Base-by-base conservation (phyloP, 1,140 invertebrate species). In the Ylistrum balloti region DNA sequence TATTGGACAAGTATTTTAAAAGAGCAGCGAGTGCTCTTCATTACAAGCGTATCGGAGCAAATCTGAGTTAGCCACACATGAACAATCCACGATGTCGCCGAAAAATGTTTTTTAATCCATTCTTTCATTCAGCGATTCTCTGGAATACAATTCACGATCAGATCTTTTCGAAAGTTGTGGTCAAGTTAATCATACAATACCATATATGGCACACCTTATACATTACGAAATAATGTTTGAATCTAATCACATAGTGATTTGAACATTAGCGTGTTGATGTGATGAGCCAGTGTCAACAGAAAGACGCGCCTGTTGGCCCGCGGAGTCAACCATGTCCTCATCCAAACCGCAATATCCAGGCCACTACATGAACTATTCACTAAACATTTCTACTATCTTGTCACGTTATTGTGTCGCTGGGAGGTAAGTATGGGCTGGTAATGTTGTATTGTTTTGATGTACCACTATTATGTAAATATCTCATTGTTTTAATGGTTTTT, bases 391-490 rank as follows among this genome's bases (percentile, higher is more conserved):
- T n/a, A 74, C 56, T n/a, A n/a, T 17, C 1, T n/a, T 2, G 56
- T 74, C 56, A 74, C 56, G 56, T 56, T 56, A 17, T 56, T 17
- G 45, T 74, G 56, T 74, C 28, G 17, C 56, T n/a, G 56, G 22
- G n/a, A 74, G 56, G 56, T 5, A 74, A 28, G 56, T 28, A 22
- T 20, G 45, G 45, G 2, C 3, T 11, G 45, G 9, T 56, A 22
- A n/a, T 74, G 56, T 28, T 74, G n/a, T 74, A 74, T 17, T 74
- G 56, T 74, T 45, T 74, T 28, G 56, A 74, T 74, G 56, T 74
- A 74, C 28, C 56, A 74, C n/a, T 74, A 74, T 74, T 74, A 74
- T 74, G 56, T 74, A 74, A 74, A 74, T 74, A 74, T 74, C n/a
- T 11, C 56, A 28, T 74, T 74, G 56, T n/a, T 74, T n/a, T 74